These are phyloP conservation scores for Xyliphius kryptos DNA, from an alignment of 2,113 vertebrate species.

Conservation along the genomic window DNA sequence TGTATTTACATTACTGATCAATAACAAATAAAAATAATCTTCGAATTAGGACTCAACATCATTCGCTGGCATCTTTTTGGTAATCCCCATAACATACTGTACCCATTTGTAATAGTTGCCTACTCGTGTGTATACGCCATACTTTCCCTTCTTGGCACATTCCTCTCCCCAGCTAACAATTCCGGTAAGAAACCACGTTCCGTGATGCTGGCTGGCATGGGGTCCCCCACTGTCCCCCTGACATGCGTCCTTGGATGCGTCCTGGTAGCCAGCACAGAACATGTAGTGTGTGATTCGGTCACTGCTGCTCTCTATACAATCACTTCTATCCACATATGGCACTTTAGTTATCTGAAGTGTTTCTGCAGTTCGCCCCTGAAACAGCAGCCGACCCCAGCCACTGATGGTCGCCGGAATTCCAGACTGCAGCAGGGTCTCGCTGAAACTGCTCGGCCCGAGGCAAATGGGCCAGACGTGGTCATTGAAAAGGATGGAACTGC, in stretches of 20 bases:
- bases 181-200: slow-evolving; percentile 82
- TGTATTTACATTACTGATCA: too few species aligned
- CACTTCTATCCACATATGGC: slow-evolving; percentile 67
- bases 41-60: slow-evolving; percentile 41
- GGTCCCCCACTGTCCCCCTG: slow-evolving; percentile 90
- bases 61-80: slow-evolving; percentile 10
- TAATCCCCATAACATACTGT: slow-evolving; percentile 55
- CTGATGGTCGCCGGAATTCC: slow-evolving; percentile 70
- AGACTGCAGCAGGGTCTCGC: slow-evolving; percentile 63
- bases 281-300: slow-evolving; percentile 69
- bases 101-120: slow-evolving; percentile 82
- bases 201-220: slow-evolving; percentile 66
- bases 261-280: slow-evolving; percentile 79
- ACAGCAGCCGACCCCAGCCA: slow-evolving; percentile 75
- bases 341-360: slow-evolving; percentile 76
- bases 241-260: slow-evolving; percentile 72
- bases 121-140: slow-evolving; percentile 83
- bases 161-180: slow-evolving; percentile 94
- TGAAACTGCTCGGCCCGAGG: slow-evolving; percentile 74
- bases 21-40: too few species aligned
- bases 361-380: slow-evolving; percentile 54
- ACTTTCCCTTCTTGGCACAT: slow-evolving; percentile 82
- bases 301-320: slow-evolving; percentile 73
- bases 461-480: slow-evolving; percentile 74
- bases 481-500: slow-evolving; percentile 61